phyloP scores from a whole-genome alignment of 2,888 invertebrate genomes.

The Lochmaea crataegi region DNA sequence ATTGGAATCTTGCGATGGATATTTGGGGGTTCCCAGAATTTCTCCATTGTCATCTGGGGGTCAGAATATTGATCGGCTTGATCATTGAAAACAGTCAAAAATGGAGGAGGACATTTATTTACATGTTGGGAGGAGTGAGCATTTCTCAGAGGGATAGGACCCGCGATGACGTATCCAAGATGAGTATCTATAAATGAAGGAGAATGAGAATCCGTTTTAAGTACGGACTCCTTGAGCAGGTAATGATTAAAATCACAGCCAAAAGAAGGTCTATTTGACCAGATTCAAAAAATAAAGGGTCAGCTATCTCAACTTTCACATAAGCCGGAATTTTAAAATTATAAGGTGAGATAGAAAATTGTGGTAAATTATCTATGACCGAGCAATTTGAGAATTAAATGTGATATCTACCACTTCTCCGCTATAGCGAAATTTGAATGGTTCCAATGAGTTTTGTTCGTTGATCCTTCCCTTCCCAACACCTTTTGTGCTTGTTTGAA shows the following conservation, averaged over 20 bases:
- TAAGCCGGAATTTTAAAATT: not conserved
- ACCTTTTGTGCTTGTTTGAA: too few species aligned
- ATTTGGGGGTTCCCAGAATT: too few species aligned
- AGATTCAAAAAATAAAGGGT: not conserved
- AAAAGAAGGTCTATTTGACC: not conserved
- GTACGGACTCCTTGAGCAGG: not conserved
- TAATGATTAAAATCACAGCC: not conserved
- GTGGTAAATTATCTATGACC: not conserved
- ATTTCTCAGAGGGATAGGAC: not conserved
- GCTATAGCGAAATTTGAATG: too few species aligned
- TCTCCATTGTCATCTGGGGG: too few species aligned
- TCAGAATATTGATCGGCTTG: too few species aligned
- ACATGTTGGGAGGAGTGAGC: not conserved
- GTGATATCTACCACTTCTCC: conserved; percentile 2
- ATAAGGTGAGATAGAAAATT: conserved; percentile 1
- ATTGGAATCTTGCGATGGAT: too few species aligned
- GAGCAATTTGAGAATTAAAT: not conserved
- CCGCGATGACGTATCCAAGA: not conserved
- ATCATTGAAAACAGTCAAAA: not conserved
- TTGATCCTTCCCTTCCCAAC: too few species aligned
- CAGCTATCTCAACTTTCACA: not conserved
- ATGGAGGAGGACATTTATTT: not conserved
- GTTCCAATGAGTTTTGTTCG: too few species aligned
- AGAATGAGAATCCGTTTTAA: not conserved
- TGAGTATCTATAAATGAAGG: not conserved